These are phyloP conservation scores for Pseudomyrmex cubaensis DNA, from an alignment of 1,140 invertebrate species.

Conservation along the genomic window DNA sequence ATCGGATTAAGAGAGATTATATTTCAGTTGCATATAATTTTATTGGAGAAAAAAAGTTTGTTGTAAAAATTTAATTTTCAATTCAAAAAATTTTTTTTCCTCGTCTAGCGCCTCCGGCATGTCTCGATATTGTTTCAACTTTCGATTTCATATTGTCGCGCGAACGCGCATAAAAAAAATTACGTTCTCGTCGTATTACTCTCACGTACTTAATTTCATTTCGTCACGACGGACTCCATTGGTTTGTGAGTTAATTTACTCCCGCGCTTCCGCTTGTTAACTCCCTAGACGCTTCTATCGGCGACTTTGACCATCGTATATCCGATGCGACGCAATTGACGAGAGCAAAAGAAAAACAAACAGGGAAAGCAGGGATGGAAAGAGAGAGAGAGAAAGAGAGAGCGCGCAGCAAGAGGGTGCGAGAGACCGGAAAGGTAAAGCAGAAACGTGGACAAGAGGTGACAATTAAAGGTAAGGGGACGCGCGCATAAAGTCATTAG, in stretches of 20 bases:
- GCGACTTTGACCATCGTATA: conserved; percentile 45
- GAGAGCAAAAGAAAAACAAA: conserved; percentile 28
- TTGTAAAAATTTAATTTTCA: not conserved
- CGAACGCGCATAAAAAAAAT: not conserved
- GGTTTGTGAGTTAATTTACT: conserved; percentile 53
- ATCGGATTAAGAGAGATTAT: no score
- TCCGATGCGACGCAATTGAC: conserved; percentile 36
- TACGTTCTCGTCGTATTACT: conserved; percentile 47
- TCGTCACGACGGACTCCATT: conserved; percentile 55
- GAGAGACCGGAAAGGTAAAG: conserved; percentile 41
- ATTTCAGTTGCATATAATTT: no score
- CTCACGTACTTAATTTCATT: conserved; percentile 60
- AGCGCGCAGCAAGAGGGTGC: not conserved
- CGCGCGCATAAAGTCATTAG: conserved; percentile 72
- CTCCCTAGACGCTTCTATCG: conserved; percentile 41
- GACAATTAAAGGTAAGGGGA: conserved; percentile 73
- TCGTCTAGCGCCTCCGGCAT: no score
- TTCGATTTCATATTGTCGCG: not conserved
- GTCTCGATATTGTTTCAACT: not conserved
- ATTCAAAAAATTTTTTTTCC: not conserved
- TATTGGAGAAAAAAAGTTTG: no score
- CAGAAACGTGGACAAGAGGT: conserved; percentile 59
- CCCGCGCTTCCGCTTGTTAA: conserved; percentile 53
- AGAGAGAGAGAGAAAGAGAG: conserved; percentile 8
- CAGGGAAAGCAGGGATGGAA: not conserved